Evolutionary conservation across 2,113 vertebrate genomes (phyloP).

Genomic region (Carettochelys insculpta): DNA sequence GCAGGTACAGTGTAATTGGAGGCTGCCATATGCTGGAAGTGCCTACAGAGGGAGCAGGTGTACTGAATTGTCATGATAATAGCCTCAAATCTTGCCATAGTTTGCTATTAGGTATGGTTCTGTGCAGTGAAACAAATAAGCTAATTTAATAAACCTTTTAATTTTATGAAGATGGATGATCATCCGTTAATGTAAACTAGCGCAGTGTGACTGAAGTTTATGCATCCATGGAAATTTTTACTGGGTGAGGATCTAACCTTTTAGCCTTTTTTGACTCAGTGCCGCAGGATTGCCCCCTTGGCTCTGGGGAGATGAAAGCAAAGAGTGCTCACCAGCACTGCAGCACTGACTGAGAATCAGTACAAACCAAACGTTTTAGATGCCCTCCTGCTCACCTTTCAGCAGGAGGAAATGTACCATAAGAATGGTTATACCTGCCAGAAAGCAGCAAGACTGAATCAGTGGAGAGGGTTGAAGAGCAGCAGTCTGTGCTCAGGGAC

Average conservation of each 20-base stretch:
- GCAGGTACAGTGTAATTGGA: fast-evolving
- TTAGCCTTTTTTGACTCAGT: not conserved
- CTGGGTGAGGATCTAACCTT: not conserved
- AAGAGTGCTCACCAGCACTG: not conserved
- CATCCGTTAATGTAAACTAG: constrained; percentile 2
- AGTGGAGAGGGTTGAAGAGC: not conserved
- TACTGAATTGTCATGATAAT: fast-evolving
- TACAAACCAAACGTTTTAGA: not conserved
- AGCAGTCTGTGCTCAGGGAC: not conserved
- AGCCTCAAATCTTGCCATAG: fast-evolving
- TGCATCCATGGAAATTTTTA: not conserved
- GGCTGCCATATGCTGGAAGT: fast-evolving
- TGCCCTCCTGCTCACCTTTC: constrained; percentile 10
- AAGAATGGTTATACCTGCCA: not conserved
- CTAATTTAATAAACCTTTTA: fast-evolving
- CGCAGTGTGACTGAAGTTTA: not conserved
- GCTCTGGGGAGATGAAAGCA: not conserved
- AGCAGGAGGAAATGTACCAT: not conserved
- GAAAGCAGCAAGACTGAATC: not conserved
- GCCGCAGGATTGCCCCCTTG: not conserved
- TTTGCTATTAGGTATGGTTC: fast-evolving
- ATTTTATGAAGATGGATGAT: too few relatives aligned
- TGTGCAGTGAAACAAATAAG: fast-evolving
- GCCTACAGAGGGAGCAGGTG: fast-evolving
- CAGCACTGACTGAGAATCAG: not conserved